Base-by-base conservation (phyloP, 92 coral and sea anemone genomes). In the Parazoanthus swiftii region DNA sequence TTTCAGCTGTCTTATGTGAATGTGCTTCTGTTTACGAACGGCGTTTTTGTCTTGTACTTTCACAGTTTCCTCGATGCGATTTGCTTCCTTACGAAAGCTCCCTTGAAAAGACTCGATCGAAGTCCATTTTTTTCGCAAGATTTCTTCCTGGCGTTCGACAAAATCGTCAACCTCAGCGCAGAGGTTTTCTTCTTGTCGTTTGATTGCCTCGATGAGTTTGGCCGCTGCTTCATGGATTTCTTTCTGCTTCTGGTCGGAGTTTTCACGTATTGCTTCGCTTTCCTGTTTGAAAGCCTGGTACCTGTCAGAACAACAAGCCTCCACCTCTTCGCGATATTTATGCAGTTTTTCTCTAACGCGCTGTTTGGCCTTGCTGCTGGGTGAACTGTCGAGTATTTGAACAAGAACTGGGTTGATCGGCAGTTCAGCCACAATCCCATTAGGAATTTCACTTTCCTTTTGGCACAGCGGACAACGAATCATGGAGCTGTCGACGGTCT, bases 241-340 rank as follows among this genome's bases (percentile, higher is more conserved):
- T 71, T 72, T 84, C 66, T 84, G 77, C 46, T 42, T 84, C 79
- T 21, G 79, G 43, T 33, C 67, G 9, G 87, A 84, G 44, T 84
- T 84, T 84, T 84, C 65, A 67, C 87, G 87, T 35, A 84, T 72
- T 44, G 79, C 54, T 84, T 71, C 87, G 79, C 87, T 84, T 72
- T 84, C 87, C 56, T 26, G 44, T 36, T 84, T 84, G 87, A 84
- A 84, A 44, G 87, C 87, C 87, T 70, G 87, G 87, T 84, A 84
- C 87, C 87, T 84, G 79, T 84, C 79, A 44, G 15, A 43, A 51
- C 87, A 84, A 42, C 50, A 84, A 72, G n/a, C 20, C 66, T 36
- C 87, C 25, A 84, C 87, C 33, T 84, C 87, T 26, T 72, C 68
- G 20, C 87, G 79, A 70, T 18, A 84, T 84, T 46, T 84, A 23